Evolutionary conservation across 1,140 invertebrate species (phyloP).

Genomic region (Campoletis sonorensis): DNA sequence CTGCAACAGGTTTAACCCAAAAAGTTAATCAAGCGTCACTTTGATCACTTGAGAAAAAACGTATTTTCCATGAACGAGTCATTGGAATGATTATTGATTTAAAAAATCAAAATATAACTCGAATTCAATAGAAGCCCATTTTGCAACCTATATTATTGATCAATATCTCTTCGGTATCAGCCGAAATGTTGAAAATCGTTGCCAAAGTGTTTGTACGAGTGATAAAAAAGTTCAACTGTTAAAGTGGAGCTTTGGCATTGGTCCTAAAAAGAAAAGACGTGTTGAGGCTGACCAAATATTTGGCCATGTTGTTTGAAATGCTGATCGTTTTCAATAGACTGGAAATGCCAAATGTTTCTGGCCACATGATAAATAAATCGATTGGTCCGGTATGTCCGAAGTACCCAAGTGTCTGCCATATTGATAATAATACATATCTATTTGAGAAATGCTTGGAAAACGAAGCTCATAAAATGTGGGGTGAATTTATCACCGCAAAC

Average conservation of each 20-base stretch:
- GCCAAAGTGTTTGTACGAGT: no score
- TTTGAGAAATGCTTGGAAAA: not conserved
- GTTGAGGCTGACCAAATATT: not conserved
- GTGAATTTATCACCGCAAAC: not conserved
- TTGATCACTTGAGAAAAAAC: not conserved
- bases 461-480: not conserved
- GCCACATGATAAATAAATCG: not conserved
- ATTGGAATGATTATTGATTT: no score
- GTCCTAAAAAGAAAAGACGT: not conserved
- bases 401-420: not conserved
- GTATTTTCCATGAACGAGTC: not conserved
- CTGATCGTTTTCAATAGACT: not conserved
- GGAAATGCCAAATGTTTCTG: not conserved
- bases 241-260: not conserved
- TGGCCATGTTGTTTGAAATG: not conserved
- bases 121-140: not conserved
- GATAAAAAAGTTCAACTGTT: not conserved
- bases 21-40: not conserved
- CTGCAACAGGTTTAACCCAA: conserved; percentile 56
- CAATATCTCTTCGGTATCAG: not conserved
- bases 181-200: no score
- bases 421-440: not conserved
- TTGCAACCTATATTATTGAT: not conserved
- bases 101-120: not conserved
- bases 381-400: not conserved